Base-by-base conservation (phyloP, 2,888 invertebrate genomes). In the Aquatica leii region DNA sequence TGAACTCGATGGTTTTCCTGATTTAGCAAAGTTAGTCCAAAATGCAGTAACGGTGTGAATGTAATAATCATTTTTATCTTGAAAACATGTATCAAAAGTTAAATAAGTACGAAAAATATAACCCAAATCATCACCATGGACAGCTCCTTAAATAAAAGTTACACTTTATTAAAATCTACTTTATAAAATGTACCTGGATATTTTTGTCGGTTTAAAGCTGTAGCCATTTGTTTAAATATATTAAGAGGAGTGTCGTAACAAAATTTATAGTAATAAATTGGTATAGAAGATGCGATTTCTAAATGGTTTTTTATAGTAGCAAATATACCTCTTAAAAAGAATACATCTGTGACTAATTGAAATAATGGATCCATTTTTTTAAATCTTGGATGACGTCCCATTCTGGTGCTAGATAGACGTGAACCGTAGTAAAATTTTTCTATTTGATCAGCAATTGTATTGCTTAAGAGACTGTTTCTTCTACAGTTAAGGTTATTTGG, bases 211-310 rank as follows among this genome's bases (percentile, higher is more conserved):
- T 41, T 31, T 2, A 31, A 8, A 14, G 3, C 5, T 11, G 61
- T 50, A 2, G 48, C 43, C 35, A 67, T 31, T 18, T 57, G 34
- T 20, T 72, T 72, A 12, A 64, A 61, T 49, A 65, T 37, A 52
- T 70, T 72, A 12, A 71, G 41, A 11, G 43, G 37, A 2, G 65
- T 65, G 18, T 70, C 69, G 14, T 60, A 59, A 6, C 63, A 61
- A 51, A 71, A 64, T 59, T 57, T 69, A 37, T 72, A 72, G 11
- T 69, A 63, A 51, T 65, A 71, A 59, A 71, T 55, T 1, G 67
- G 68, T 8, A 34, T 52, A 40, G 58, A 35, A 1, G 66, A 62
- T 1, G 58, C 49, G 20, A 67, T 35, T 61, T 62, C 34, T 18
- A 35, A 17, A 24, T 69, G 67, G 12, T 62, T 40, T 57, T 63